A percentile compares a stretch with the other conserved stretches of the same genome.
Conservation (phyloP, 2,797 vertebrate species). For the Sebastes cheni region DNA sequence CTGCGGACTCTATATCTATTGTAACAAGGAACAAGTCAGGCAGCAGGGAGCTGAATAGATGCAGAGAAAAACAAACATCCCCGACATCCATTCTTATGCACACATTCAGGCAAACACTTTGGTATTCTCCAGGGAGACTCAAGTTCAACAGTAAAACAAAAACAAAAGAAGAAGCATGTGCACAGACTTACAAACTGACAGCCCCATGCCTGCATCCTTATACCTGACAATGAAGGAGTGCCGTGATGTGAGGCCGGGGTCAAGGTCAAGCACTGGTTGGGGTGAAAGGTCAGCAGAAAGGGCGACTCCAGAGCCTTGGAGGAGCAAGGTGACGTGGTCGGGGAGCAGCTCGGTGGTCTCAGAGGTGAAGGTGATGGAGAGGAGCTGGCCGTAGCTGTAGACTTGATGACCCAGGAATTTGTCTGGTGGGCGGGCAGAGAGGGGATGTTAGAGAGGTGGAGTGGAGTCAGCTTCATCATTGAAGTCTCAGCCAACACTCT, state of each 20-base stretch:
- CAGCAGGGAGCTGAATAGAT: constrained; percentile 11
- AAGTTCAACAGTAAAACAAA: background rate
- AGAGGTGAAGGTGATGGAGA: constrained; percentile 82
- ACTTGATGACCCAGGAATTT: constrained; percentile 87
- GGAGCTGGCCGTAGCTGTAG: constrained; percentile 88
- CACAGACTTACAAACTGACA: constrained; percentile 25
- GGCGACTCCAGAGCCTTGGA: constrained; percentile 83
- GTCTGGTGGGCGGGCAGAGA: constrained; percentile 69
- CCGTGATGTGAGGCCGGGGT: constrained; percentile 26
- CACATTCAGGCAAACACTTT: constrained; percentile 22
- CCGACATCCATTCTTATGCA: constrained; percentile 5
- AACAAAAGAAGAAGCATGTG: background rate
- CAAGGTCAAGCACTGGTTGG: background rate
- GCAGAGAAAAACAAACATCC: constrained; percentile 34
- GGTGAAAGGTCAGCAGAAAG: constrained; percentile 68
- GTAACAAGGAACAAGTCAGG: constrained; percentile 21
- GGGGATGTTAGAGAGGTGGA: constrained; percentile 32
- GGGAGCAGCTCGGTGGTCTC: constrained; percentile 70
- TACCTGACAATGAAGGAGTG: constrained; percentile 86
- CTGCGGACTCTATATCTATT: constrained; percentile 25
- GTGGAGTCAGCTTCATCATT: constrained; percentile 18
- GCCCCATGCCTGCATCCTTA: background rate
- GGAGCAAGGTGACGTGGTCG: constrained; percentile 72
- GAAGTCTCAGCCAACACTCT: background rate
- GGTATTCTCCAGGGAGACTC: constrained; percentile 15